Percentiles rank a stretch among this genome's conserved stretches.
phyloP scores from a whole-genome alignment of 2,113 vertebrate genomes.

The Siniperca chuatsi region DNA sequence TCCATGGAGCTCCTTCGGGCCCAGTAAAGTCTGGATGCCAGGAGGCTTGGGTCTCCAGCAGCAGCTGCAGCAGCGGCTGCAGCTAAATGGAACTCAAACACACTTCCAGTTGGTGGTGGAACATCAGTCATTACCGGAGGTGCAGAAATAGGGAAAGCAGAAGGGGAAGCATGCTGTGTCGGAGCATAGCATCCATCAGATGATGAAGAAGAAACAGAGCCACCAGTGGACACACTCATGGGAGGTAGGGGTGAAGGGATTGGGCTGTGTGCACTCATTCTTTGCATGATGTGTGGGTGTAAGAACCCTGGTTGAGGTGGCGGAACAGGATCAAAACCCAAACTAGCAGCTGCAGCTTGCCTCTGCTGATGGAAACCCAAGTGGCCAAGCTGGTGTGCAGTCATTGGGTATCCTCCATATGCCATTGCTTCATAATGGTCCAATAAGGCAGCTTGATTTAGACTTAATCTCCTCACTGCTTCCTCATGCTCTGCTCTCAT shows the following conservation, averaged over 20 bases:
- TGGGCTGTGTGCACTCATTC: constrained; percentile 73
- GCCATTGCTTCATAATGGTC: constrained; percentile 86
- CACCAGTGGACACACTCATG: constrained; percentile 53
- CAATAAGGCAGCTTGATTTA: constrained; percentile 90
- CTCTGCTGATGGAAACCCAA: constrained; percentile 84
- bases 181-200: constrained; percentile 85
- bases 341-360: constrained; percentile 85
- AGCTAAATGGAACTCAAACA: constrained; percentile 94
- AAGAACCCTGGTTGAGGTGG: constrained; percentile 87
- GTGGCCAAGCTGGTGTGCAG: constrained; percentile 80
- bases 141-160: constrained; percentile 90
- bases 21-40: constrained; percentile 87
- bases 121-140: constrained; percentile 89
- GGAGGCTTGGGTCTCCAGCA: constrained; percentile 81
- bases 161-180: constrained; percentile 81
- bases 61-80: constrained; percentile 77
- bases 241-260: constrained; percentile 61
- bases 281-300: constrained; percentile 82
- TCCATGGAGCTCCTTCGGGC: constrained; percentile 90
- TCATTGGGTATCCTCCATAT: constrained; percentile 81
- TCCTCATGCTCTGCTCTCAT: constrained; percentile 90
- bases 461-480: constrained; percentile 88
- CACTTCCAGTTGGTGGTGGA: constrained; percentile 78
- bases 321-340: constrained; percentile 86
- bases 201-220: constrained; percentile 44